These are phyloP conservation scores for Gila orcuttii DNA, from an alignment of 2,113 vertebrate species.

Conservation along the genomic window DNA sequence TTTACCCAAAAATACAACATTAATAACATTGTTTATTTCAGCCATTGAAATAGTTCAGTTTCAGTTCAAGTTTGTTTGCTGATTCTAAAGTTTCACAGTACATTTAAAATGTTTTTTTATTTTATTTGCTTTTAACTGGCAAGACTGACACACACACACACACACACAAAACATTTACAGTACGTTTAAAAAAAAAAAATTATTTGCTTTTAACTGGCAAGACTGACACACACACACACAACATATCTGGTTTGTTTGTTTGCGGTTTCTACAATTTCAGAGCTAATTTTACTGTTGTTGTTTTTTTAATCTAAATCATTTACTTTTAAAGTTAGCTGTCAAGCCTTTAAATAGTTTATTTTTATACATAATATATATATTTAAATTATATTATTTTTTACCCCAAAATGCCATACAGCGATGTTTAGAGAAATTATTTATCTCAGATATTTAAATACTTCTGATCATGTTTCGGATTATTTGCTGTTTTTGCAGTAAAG, in stretches of 20 bases:
- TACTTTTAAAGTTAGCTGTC: no score
- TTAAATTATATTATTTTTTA: no score
- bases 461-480: no score
- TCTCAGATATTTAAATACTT: no score
- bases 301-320: neutral
- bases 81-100: neutral
- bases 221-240: neutral
- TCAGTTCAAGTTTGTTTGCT: neutral
- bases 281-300: neutral
- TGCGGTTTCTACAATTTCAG: neutral
- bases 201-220: neutral
- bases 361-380: no score
- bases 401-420: neutral
- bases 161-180: neutral
- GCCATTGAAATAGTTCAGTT: no score
- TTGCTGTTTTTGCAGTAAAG: no score
- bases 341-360: no score
- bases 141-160: neutral
- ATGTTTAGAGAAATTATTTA: no score
- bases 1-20: neutral
- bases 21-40: neutral
- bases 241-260: neutral
- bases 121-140: neutral
- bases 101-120: neutral
- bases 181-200: neutral